Percentiles rank a stretch among this genome's conserved stretches.
These are phyloP conservation scores for Rhabdomys pumilio DNA, from an alignment of 2,797 vertebrate genomes.

Conservation along the genomic window DNA sequence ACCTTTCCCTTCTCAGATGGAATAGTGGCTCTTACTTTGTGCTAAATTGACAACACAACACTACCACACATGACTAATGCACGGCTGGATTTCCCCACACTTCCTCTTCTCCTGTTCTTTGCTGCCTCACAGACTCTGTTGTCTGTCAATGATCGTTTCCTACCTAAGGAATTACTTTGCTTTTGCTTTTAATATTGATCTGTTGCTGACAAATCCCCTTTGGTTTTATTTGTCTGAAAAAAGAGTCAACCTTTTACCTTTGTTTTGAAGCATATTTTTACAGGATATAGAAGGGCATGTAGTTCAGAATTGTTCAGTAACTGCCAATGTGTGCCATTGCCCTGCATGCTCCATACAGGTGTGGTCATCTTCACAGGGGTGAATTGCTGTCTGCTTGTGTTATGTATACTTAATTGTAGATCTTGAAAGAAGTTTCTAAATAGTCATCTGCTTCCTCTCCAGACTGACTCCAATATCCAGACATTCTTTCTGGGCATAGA, in stretches of 20 bases:
- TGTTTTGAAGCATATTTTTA: background rate
- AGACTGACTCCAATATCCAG: slow-evolving; percentile 94
- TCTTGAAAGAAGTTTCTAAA: background rate
- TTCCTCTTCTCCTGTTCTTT: background rate
- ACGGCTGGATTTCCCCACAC: too few relatives aligned
- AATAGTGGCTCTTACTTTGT: background rate
- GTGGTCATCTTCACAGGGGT: background rate
- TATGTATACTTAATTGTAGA: background rate
- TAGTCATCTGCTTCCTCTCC: slow-evolving; percentile 79
- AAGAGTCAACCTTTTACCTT: background rate
- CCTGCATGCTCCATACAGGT: background rate
- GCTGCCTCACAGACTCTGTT: background rate
- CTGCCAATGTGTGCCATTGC: background rate
- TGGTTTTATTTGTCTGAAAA: background rate
- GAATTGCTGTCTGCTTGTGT: background rate
- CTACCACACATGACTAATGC: background rate
- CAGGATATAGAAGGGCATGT: background rate
- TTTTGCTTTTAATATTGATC: background rate
- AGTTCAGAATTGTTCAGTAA: background rate
- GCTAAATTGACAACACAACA: background rate
- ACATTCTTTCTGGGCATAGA: slow-evolving; percentile 93
- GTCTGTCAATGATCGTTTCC: background rate
- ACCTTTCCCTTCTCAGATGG: too few relatives aligned
- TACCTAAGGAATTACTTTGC: background rate
- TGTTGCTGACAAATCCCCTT: background rate